Evolutionary conservation across 2,797 vertebrate genomes (phyloP), one percentile per base, ranked within the genome.

Genomic region (Labroides dimidiatus): DNA sequence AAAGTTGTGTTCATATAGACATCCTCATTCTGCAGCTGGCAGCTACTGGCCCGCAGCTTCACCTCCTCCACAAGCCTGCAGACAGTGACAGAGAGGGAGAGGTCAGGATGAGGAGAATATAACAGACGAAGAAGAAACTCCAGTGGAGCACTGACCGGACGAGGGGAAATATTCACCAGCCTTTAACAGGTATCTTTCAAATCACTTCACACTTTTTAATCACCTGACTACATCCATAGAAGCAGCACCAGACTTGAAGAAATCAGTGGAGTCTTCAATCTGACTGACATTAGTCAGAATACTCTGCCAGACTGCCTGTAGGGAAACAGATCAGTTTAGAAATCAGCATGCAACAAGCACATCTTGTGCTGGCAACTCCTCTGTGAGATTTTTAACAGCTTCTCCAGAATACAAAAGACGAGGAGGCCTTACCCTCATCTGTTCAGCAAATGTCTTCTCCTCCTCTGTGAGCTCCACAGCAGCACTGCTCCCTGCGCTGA

Each of bases 181-280:
- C 30, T 33, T 9, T 9, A 33, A 9, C 8, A 9, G 8, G 30
- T 33, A 33, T 33, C 33, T 50, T 58, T 15, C n/a, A n/a, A n/a
- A n/a, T n/a, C n/a, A n/a, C n/a, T n/a, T n/a, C 16, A 10, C 10
- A 15, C 1, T 33, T 13, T 11, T 52, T 42, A 4, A 13, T 64
- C 81, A 97, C 96, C 96, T 96, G 61, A 97, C 94, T 12, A 97
- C 95, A 33, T 97, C 96, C 94, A 97, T 96, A 0, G 96, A 97
- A 0, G 93, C 95, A 4, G 96, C 96, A 27, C 96, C 96, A 0
- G 94, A 95, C 87, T 96, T 96, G 83, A 97, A 97, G 84, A 96
- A 97, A 74, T 97, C 96, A 0, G 95, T 97, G 48, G 94, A 87
- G 76, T 95, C 93, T 36, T 95, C 92, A 44, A 97, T 89, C 33